Evolutionary conservation across 2,113 vertebrate species (phyloP).

Genomic region (Petaurus breviceps): DNA sequence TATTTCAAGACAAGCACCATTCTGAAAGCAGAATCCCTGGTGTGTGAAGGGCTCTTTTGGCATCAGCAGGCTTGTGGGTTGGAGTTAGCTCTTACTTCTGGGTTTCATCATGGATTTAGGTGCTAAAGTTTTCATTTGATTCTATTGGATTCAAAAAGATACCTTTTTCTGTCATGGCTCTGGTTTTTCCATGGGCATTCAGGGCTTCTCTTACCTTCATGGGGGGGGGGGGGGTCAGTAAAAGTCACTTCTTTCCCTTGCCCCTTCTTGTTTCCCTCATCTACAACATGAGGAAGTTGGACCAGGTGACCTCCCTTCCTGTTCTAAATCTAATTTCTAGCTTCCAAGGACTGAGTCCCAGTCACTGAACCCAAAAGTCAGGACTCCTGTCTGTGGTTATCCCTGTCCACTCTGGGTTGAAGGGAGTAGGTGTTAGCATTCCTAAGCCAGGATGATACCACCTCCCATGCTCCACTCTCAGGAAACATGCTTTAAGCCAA

Average conservation of each 20-base stretch:
- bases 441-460: not conserved
- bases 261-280: not conserved
- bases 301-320: not conserved
- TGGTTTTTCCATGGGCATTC: not conserved
- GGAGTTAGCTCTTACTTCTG: not conserved
- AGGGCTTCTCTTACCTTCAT: not conserved
- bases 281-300: not conserved
- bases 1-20: not conserved
- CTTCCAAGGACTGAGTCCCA: not conserved
- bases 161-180: not conserved
- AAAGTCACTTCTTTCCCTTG: not conserved
- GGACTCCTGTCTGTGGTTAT: not conserved
- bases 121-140: not conserved
- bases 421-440: not conserved
- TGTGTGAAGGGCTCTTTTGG: not conserved
- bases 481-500: too few species aligned
- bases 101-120: not conserved
- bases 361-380: not conserved
- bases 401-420: not conserved
- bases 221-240: not conserved
- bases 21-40: not conserved
- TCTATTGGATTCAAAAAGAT: too few species aligned
- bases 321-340: not conserved
- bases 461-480: too few species aligned
- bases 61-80: not conserved